Base-by-base conservation (phyloP, 2,797 vertebrate species). In the Meda fulgida region DNA sequence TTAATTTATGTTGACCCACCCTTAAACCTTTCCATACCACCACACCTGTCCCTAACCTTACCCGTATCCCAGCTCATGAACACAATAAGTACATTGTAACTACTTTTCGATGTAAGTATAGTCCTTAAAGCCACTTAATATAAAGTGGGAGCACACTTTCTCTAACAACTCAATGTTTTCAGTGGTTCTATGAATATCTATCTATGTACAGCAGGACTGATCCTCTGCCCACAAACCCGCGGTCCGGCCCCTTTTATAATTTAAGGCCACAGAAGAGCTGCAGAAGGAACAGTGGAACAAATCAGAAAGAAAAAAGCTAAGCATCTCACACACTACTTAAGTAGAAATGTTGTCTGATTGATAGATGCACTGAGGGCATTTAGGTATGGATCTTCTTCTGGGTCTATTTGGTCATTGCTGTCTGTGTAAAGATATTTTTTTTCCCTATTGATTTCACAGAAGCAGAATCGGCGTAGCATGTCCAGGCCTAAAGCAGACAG, bases 401-500 rank as follows among this genome's bases (percentile, higher is more conserved):
- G 34, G 36, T 75, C 63, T 83, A 38, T 55, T 48, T 63, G n/a
- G 34, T 40, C 19, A 65, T 76, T 81, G 40, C 31, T 40, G 81
- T 77, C 72, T 76, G 43, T 21, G 19, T 72, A 58, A 65, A 51
- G 43, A 80, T 40, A 2, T 43, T 8, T 75, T 63, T 34, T 86
- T 78, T 78, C 55, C 19, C 26, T 29, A 77, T 63, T 43, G 66
- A 73, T 83, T 78, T 86, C 23, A 82, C 29, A 69, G 26, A 66
- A 73, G 23, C 70, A 73, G n/a, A 88, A 63, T 75, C 19, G 46
- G n/a, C 8, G 8, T 38, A 85, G 43, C 65, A 70, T 40, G 66
- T 48, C 58, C 26, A 43, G 29, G 34, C 34, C 18, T 77, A 84
- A 84, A 84, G 63, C 6, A 31, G 51, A 80, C 69, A 7, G 36